Base-by-base conservation (phyloP, 2,888 invertebrate species). In the Drosophila meridionalis region DNA sequence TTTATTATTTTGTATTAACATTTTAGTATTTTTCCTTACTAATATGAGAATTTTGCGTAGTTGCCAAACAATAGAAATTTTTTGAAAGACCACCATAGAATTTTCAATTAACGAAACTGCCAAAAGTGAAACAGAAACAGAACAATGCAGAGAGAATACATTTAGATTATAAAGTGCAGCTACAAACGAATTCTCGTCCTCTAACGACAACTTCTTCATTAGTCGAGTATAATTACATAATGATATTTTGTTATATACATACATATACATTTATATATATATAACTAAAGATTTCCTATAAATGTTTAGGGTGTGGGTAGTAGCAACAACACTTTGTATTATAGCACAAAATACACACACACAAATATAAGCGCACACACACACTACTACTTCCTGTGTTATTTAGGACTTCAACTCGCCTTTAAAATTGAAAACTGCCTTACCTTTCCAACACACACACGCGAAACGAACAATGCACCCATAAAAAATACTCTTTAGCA, bases 161-260 rank as follows among this genome's bases (percentile, higher is more conserved):
- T 63, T 70, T 72, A 47, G 48, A 58, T 30, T 56, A 50, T 53
- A 20, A 48, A 64, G 48, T 56, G 76, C 69, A 69, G 80, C 90
- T 87, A 85, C 82, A 80, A 81, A 87, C 70, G 74, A 87, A 91
- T 91, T 92, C 91, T 92, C 92, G 89, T 91, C 78, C 73, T 81
- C 81, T 87, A 90, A 90, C 88, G 84, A 91, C 92, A 92, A 91
- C 91, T 92, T 92, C 91, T 92, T 89, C 91, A 92, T 92, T 92
- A 92, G 91, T 92, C 91, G 92, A 80, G 69, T 75, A 80, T 73
- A 76, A 75, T 78, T 82, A 84, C 62, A 70, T 80, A 82, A 61
- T 76, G 58, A 74, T 72, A 64, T 71, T 64, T 78, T 82, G 76
- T 76, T 80, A 69, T 76, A 69, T 71, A 69, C 66, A 67, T 43